Evolutionary conservation across 1,140 invertebrate genomes (phyloP), one percentile per base, ranked within the genome.

Genomic region (Cotesia typhae): DNA sequence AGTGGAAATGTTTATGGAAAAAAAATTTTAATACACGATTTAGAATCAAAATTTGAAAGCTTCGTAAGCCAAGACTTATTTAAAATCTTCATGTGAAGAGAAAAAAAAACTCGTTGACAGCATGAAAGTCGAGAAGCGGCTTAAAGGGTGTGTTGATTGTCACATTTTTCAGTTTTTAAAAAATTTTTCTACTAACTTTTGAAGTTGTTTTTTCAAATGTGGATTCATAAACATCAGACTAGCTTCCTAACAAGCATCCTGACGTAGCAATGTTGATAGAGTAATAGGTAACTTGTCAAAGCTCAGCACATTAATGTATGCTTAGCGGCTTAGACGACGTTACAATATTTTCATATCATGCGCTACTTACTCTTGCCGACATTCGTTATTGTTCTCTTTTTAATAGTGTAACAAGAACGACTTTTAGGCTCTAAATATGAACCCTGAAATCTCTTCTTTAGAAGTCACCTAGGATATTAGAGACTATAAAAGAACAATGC

Each of bases 251-350:
- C 79, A 78, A 47, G 10, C 75, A 71, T 79, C 80, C 81, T 55
- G 75, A 72, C 70, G 68, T 69, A 52, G 71, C 70, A 65, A 14
- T 59, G 67, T 66, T 51, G 20, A 69, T 60, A 72, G 72, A 52
- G 73, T 64, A 64, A 72, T 74, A 73, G 61, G 65, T 60, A 47
- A 67, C 68, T 71, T 14, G 68, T 72, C 79, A 76, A 79, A 81
- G 77, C 82, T 84, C 82, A 81, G 81, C 82, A 83, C 80, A 84
- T 83, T 84, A 78, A 78, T 82, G 80, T 83, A 74, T 84, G 77
- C 80, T 74, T 76, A 75, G 70, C 77, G 77, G 82, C 80, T 84
- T 81, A 82, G 77, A 72, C 61, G 41, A 47, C 10, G 52, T 75
- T 75, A 78, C 76, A 78, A 80, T 82, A 78, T 84, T 84, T 83